phyloP scores from a whole-genome alignment of 2,888 invertebrate species.

The Spilarctia lutea region DNA sequence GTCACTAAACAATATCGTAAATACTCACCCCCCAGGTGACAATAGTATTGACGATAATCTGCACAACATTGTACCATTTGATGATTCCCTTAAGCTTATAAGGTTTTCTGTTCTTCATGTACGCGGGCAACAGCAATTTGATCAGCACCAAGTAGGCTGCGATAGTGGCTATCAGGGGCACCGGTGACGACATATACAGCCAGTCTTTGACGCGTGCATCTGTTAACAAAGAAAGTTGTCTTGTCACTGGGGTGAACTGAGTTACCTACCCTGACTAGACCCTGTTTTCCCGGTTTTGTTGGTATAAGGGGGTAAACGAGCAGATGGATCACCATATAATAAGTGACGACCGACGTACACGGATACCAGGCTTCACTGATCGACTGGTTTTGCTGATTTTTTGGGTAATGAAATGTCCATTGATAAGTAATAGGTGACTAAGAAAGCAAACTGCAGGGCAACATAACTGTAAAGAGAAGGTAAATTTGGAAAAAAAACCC shows the following conservation, averaged over 20 bases:
- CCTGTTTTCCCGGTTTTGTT: no score
- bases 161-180: conserved; percentile 82
- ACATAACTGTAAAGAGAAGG: no score
- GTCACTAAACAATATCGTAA: neutral
- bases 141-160: conserved; percentile 86
- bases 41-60: conserved; percentile 90
- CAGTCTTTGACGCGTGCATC: conserved; percentile 88
- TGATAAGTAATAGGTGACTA: no score
- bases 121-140: conserved; percentile 86
- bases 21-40: conserved; percentile 89
- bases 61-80: conserved; percentile 92
- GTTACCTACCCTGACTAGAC: neutral
- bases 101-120: conserved; percentile 90
- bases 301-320: no score
- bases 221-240: conserved; percentile 55
- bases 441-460: no score
- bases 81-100: conserved; percentile 89
- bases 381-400: neutral
- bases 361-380: no score
- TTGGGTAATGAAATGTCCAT: no score
- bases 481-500: no score
- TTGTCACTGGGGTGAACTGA: neutral
- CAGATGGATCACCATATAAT: no score
- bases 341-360: no score
- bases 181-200: conserved; percentile 88